Base-by-base conservation (phyloP, 2,113 vertebrate genomes). In the Spilogale gracilis region DNA sequence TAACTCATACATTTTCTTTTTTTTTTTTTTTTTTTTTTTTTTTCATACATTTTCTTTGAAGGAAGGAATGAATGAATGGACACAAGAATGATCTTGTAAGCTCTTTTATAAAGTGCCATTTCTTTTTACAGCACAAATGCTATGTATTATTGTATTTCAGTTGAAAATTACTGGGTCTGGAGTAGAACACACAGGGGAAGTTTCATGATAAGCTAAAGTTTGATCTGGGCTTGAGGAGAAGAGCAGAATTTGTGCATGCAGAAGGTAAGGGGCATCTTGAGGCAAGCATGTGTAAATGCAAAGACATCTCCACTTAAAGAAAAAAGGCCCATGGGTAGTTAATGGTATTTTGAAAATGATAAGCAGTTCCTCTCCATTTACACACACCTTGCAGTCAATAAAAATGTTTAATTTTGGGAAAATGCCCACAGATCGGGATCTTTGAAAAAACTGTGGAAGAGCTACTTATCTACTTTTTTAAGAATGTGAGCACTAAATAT, bases 361-460 rank as follows among this genome's bases (percentile, higher is more conserved):
- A 56, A 78, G 27, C 3, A 89, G 25, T 50, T 69, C 13, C 16
- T 45, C 43, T 65, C 48, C 25, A 91, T 30, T n/a, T 58, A 65
- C 21, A 92, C 7, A 89, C 17, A 95, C 60, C 6, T 56, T 94
- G 17, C 7, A 56, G 58, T 25, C 38, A 50, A 61, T 80, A 86
- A 91, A 95, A 89, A 60, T 56, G 9, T 82, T 94, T 69, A 50
- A 67, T 91, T 84, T 93, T 4, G 43, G 43, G 78, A 56, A 84
- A 80, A 14, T 58, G 32, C 8, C 63, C 11, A 52, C 76, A 52
- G 12, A 38, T 25, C 78, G 27, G 45, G 11, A 5, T 86, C 43
- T 73, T 81, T 23, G 17, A 6, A 56, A 82, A 79, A 48, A 54
- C 43, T 74, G 9, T 82, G 16, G 69, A 92, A 78, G 4, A 48